phyloP scores from a whole-genome alignment of 2,113 vertebrate species.

The Cyprinodon tularosa region DNA sequence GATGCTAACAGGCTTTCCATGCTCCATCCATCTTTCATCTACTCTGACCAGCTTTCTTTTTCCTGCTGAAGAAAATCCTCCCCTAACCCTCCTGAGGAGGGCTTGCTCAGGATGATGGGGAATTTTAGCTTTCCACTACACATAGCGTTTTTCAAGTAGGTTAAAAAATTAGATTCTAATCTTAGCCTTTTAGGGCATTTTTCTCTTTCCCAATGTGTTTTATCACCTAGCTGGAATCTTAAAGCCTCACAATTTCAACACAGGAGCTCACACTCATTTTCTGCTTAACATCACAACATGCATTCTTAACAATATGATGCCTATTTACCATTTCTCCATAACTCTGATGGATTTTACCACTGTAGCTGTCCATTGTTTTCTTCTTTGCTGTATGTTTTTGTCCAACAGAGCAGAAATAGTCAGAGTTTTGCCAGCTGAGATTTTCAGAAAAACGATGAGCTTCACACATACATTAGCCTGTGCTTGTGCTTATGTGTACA shows the following conservation, averaged over 20 bases:
- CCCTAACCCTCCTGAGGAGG: neutral
- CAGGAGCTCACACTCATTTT: conserved; percentile 32
- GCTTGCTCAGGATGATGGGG: neutral
- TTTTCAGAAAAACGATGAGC: conserved; percentile 27
- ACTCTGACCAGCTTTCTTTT: neutral
- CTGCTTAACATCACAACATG: conserved; percentile 39
- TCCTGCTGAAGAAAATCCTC: neutral
- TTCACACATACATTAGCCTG: conserved; percentile 20
- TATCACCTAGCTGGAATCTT: neutral
- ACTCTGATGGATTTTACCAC: conserved; percentile 49
- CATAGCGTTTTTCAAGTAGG: too few relatives aligned
- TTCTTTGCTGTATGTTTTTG: conserved; percentile 59
- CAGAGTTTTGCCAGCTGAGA: conserved; percentile 39
- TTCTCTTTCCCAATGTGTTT: neutral
- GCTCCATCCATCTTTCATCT: neutral
- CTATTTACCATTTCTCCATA: conserved; percentile 51
- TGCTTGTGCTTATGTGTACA: conserved; percentile 32
- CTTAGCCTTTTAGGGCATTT: too few relatives aligned
- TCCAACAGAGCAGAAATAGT: conserved; percentile 45
- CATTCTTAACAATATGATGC: conserved; percentile 53
- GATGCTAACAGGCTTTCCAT: neutral
- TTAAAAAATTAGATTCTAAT: too few relatives aligned
- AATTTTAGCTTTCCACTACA: neutral
- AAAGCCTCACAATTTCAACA: conserved; percentile 3
- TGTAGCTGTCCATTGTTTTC: conserved; percentile 50